Base-by-base conservation (phyloP, 2,888 invertebrate genomes). In the Drosophila trichaetosa region DNA sequence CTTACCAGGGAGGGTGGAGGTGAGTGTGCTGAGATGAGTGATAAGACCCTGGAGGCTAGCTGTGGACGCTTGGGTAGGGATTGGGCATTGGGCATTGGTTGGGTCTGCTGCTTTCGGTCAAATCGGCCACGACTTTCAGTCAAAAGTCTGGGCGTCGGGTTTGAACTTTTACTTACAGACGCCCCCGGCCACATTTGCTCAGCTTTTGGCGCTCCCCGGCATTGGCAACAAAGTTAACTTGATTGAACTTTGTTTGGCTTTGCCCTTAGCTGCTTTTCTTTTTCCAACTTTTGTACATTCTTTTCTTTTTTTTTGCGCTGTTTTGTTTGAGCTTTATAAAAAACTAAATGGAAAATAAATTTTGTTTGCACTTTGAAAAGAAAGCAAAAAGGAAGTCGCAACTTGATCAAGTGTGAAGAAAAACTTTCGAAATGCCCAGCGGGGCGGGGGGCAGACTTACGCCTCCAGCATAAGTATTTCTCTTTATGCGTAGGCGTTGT, bases 171-270 rank as follows among this genome's bases (percentile, higher is more conserved):
- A 49, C 67, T 56, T 46, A 61, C 60, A 49, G 54, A 24, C 48
- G 18, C 52, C 54, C 29, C 54, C 49, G 21, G 49, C 48, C 73
- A 67, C 66, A 65, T 73, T 78, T 73, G 70, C 64, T 65, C 73
- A 56, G 76, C 79, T 77, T 70, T 81, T 79, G 76, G 80, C 83
- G 74, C 73, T 82, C 51, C 64, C 69, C 69, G 68, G 60, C 76
- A 75, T 86, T 83, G 83, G 80, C 79, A 86, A 86, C 86, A 86
- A 86, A 86, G 86, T 85, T 86, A 86, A 86, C 87, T 87, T 86
- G 87, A 86, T 86, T 86, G 86, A 87, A 86, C 86, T 86, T 86
- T 86, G 87, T 87, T 86, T 85, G 87, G 85, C 84, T 85, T 81
- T 82, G 82, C 81, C 87, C 80, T 83, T 78, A 74, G 85, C 81